Conservation (phyloP, 2,113 vertebrate genomes). For the Cathartes aura region DNA sequence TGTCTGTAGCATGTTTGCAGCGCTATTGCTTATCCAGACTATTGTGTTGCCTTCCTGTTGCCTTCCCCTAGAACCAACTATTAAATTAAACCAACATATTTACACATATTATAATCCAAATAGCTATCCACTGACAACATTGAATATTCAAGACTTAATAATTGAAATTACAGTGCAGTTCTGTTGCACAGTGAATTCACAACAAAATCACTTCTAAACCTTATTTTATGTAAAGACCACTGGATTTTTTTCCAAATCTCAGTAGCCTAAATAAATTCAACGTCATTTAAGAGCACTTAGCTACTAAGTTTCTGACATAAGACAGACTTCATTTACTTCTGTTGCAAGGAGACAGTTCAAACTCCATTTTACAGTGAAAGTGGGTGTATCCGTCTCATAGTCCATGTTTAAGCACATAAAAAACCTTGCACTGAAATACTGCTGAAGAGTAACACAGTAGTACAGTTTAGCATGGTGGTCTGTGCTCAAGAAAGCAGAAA, state of each 20-base stretch:
- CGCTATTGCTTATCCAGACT: not conserved
- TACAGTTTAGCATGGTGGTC: not conserved
- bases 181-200: not conserved
- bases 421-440: not conserved
- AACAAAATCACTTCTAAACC: not conserved
- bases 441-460: not conserved
- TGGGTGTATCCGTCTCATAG: not conserved
- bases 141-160: not conserved
- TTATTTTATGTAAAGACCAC: not conserved
- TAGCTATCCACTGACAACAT: not conserved
- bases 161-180: not conserved
- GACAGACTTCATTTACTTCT: not conserved
- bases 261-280: not conserved
- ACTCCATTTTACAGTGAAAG: not conserved
- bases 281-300: not conserved
- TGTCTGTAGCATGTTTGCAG: not conserved
- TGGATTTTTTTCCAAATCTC: not conserved
- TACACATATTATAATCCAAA: not conserved
- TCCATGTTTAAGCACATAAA: not conserved
- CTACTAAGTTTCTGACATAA: not conserved
- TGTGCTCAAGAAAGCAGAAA: not conserved
- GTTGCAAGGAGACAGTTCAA: not conserved
- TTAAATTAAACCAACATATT: not conserved
- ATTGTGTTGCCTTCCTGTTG: not conserved
- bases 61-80: not conserved